Base-by-base conservation (phyloP, 2,797 vertebrate genomes). In the Spondyliosoma cantharus region DNA sequence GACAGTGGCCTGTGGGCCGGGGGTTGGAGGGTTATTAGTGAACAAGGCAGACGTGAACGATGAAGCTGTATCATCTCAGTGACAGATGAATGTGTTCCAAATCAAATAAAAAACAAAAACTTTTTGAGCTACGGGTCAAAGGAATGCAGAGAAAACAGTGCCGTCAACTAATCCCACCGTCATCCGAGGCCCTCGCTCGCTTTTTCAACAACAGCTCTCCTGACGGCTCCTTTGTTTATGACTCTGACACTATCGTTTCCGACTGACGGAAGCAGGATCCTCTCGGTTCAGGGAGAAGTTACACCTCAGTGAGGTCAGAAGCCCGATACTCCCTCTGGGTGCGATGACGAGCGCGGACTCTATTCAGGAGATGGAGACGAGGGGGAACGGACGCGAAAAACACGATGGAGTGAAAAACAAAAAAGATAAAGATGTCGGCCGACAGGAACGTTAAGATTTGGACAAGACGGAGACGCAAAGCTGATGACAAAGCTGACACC, bases 271-370 rank as follows among this genome's bases (percentile, higher is more conserved):
- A 73, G 64, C 75, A 78, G 53, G 66, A 76, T 77, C 50, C 20
- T 46, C 50, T 86, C 74, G 80, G 80, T 77, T 85, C 50, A 27
- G 52, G 50, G 73, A 82, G 53, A 77, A 77, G 82, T 85, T 83
- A 83, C 78, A 90, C 78, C 82, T 79, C 63, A 78, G 14, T 76
- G 90, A 85, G 74, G 66, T 82, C 86, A 73, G 88, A 82, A 86
- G 75, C 66, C 65, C 25, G 82, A 91, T 87, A 88, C 84, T 92
- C 87, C 84, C 86, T 56, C 37, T 70, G 83, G 81, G 84, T 42
- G 45, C 1, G 20, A 76, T 46, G 81, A 77, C 29, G 72, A 84
- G 60, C 64, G 8, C 58, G 57, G 50, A 62, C 65, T 15, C 46
- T 17, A 62, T 48, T 59, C 20, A 48, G 54, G 50, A 69, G 71